Base-by-base conservation (phyloP, 2,888 invertebrate genomes). In the Philopedon plagiatum region DNA sequence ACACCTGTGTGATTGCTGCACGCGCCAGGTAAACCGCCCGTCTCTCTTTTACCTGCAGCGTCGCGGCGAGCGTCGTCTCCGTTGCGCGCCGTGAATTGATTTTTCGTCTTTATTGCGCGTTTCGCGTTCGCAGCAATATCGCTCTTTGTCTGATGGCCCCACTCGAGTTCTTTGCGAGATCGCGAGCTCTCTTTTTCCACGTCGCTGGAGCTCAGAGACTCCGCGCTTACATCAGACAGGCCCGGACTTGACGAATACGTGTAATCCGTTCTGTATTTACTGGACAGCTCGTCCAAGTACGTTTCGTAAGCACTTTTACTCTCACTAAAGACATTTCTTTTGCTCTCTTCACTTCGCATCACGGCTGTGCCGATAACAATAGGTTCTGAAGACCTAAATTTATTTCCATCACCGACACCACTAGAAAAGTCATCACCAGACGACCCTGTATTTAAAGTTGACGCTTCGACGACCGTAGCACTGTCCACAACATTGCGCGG, bases 171-270 rank as follows among this genome's bases (percentile, higher is more conserved):
- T 64, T 65, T 64, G 69, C 75, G 62, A 56, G 62, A 56, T 65
- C 60, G 70, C 62, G 56, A 58, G 56, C 56, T 65, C 67, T 61
- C 71, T 77, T 78, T 74, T 73, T 80, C 82, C 67, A 78, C 78
- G 73, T 83, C 83, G 77, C 83, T 84, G 64, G 83, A 83, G 79
- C 80, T 81, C 49, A 83, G 74, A 56, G 84, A 82, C 77, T 83
- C 84, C 13, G 83, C 84, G 76, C 83, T 83, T 9, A 83, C 83
- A 72, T 84, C 83, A n/a, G 83, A 82, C 63, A 83, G 76, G 13
- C 82, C 81, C 29, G 83, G 83, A 75, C 83, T 85, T 23, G 83
- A 81, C 23, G 82, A 82, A 58, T 78, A 81, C 37, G 76, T 76
- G 15, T 71, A 51, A 23, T 67, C 67, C 18, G 51, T 60, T 29